Conservation (phyloP, 2,888 invertebrate genomes). For the Dichetophora obliterata region DNA sequence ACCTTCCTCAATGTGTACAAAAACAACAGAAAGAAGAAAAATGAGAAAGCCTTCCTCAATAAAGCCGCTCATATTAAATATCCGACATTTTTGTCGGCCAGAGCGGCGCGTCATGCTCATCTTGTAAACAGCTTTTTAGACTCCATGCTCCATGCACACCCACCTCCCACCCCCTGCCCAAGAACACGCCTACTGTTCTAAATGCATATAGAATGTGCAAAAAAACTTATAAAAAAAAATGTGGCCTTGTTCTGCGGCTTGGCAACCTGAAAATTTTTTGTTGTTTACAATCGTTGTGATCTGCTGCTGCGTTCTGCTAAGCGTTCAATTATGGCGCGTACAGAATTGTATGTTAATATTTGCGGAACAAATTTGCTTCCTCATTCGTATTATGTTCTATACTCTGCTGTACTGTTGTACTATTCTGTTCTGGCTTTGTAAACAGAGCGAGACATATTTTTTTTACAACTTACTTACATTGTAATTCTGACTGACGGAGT, state of each 20-base stretch:
- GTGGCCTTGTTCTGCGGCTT: constrained; percentile 17
- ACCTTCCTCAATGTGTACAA: too few relatives aligned
- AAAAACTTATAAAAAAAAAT: background rate
- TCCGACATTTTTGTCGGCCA: background rate
- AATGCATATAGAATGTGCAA: background rate
- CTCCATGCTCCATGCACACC: background rate
- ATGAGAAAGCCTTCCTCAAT: constrained; percentile 9
- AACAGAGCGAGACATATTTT: too few relatives aligned
- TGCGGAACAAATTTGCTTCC: constrained; percentile 18
- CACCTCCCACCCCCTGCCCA: background rate
- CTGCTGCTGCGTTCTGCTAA: background rate
- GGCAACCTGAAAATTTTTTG: background rate
- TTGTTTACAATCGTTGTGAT: constrained; percentile 1
- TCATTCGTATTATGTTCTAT: constrained; percentile 8
- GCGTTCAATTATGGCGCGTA: background rate
- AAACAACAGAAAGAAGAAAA: too few relatives aligned
- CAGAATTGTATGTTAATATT: constrained; percentile 22
- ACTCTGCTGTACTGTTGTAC: background rate
- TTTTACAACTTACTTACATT: too few relatives aligned
- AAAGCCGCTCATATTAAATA: constrained; percentile 18
- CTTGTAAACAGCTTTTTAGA: background rate
- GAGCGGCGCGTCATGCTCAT: background rate
- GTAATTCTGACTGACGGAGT: too few relatives aligned
- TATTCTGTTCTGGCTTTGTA: background rate
- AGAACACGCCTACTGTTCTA: background rate